Evolutionary conservation across 1,140 invertebrate genomes (phyloP), one percentile per base, ranked within the genome.

Genomic region (Macrosteles quadrilineatus): DNA sequence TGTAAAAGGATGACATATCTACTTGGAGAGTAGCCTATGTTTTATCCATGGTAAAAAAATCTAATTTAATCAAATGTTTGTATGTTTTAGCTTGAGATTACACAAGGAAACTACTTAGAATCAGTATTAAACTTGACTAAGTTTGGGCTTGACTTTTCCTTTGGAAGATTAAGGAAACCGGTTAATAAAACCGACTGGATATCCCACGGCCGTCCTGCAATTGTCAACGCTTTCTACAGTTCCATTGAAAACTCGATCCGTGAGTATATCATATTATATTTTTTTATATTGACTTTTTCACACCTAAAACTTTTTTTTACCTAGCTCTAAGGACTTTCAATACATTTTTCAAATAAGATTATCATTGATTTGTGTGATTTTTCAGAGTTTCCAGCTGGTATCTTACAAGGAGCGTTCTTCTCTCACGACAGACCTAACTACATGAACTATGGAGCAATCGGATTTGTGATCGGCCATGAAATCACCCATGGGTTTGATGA

Each of bases 391-490:
- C 90, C 90, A 1, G 90, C 90, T 74, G 90, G 89, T 25, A 91
- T 93, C 73, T 80, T 92, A 1, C 90, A 92, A 82, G 88, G 88
- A 2, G 83, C 85, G 19, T 92, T 91, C 79, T 92, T 90, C 77
- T 84, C 82, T 55, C 84, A 85, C 67, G 86, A 90, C 69, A 81
- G 87, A 70, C 90, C 90, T 1, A 85, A 85, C 77, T 91, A 91
- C 76, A 84, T 91, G 79, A 92, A 92, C 76, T 91, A 89, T 80
- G 90, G 86, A 69, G 92, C 91, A 11, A 94, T 97, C 75, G 95
- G 95, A 4, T 94, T 93, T 75, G 91, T 97, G 2, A 95, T 98
- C 79, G 95, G 94, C 0, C 94, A 96, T 76, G 94, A 98, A 84
- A 93, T 98, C 53, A 96, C 94, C 0, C 95, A 98, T 78, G 94